Base-by-base conservation (phyloP, 2,888 invertebrate species). In the Scotopteryx bipunctaria region DNA sequence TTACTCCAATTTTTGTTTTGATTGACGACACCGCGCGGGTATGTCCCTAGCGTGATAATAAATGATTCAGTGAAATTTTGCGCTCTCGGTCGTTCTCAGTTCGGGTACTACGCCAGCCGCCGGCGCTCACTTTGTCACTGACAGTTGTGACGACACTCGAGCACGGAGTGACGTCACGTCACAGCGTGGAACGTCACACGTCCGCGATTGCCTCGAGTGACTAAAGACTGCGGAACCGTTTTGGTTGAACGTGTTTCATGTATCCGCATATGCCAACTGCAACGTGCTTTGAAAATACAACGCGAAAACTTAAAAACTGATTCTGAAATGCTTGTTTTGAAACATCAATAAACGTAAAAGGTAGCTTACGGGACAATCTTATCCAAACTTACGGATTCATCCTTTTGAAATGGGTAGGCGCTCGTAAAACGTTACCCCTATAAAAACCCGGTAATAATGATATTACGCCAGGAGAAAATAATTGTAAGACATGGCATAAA, bases 401-500 rank as follows among this genome's bases (percentile, higher is more conserved):
- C 56, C 57, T 57, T 59, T 51, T 55, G 61, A 55, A 63, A 50
- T 47, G 57, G 55, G 57, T 56, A 36, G 60, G 58, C 46, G 51
- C 68, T 71, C 71, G 69, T 80, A 80, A 83, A 81, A 72, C 67
- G 67, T 66, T 66, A 73, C 73, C 76, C 69, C 71, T 64, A 77
- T 80, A 81, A 81, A 83, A 82, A 76, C 52, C 64, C 64, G 58
- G 77, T 74, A 71, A 76, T 79, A 78, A 82, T 77, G 73, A 81
- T 79, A 78, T 76, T 77, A 72, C 63, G 67, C 68, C 59, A 71
- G 67, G 73, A 74, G 76, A 69, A 73, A 79, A 80, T 78, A 76
- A 80, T 78, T 74, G 79, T 77, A 73, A 69, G 71, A 76, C 73
- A 73, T 63, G 67, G 70, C 68, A 65, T 75, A 68, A 77, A 75